Percentiles rank a stretch among this genome's conserved stretches.
Conservation (phyloP, 35 echinoderm and acorn worm genomes). For the Apostichopus californicus region DNA sequence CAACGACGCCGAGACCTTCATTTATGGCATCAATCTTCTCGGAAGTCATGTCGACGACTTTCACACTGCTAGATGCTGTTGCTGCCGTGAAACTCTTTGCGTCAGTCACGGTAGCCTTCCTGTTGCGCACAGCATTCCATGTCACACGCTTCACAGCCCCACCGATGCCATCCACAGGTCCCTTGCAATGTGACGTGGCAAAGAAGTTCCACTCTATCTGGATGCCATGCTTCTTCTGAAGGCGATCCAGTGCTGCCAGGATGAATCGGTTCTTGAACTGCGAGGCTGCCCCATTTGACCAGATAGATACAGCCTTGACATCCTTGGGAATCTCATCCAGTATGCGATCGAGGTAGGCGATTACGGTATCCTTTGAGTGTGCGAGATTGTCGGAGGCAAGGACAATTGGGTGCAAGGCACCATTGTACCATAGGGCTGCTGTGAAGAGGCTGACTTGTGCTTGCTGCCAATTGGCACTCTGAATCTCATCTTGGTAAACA, state of each 20-base stretch:
- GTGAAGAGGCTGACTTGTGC: not conserved
- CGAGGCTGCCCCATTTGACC: conserved; percentile 1
- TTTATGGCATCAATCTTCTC: conserved; percentile 5
- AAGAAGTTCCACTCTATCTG: conserved; percentile 28
- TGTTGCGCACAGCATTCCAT: conserved; percentile 26
- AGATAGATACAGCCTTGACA: not conserved
- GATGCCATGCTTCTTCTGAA: not conserved
- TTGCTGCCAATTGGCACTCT: not conserved
- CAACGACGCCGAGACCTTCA: not conserved
- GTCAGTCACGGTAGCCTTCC: conserved; percentile 22
- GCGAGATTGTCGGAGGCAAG: not conserved
- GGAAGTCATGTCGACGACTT: conserved; percentile 17
- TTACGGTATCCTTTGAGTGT: not conserved
- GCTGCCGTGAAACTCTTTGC: conserved; percentile 10
- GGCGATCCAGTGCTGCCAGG: not conserved
- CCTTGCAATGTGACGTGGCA: not conserved
- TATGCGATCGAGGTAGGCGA: not conserved
- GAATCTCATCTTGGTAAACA: not conserved
- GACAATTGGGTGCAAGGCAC: no score
- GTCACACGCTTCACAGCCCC: not conserved
- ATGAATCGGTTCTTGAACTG: conserved; percentile 35
- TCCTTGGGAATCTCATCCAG: conserved; percentile 37
- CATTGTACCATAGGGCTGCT: no score
- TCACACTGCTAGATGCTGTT: conserved; percentile 24
- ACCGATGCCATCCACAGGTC: no score